A percentile compares a stretch with the other conserved stretches of the same genome.
Conservation (phyloP, 2,888 invertebrate genomes). For the Pyrgus malvae region DNA sequence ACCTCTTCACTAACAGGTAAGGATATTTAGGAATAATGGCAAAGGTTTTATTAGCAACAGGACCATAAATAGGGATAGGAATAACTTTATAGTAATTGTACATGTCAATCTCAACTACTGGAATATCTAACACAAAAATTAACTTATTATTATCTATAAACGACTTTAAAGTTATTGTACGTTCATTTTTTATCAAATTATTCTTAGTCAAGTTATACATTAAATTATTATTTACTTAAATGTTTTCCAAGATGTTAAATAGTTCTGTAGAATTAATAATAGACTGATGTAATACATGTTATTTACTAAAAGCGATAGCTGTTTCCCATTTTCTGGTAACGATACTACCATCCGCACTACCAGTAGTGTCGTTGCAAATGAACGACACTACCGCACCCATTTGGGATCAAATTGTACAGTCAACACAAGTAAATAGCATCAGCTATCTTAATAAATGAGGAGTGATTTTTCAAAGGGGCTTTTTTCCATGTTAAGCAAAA, state of each 20-base stretch:
- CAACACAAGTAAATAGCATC: too few species aligned
- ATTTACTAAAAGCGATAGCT: background rate
- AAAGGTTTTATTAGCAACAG: conserved; percentile 9
- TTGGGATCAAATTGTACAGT: too few species aligned
- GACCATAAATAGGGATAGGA: conserved; percentile 9
- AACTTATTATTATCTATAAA: conserved; percentile 2
- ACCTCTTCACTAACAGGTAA: conserved; percentile 13
- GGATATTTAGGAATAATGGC: conserved; percentile 28
- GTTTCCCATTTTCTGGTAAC: conserved; percentile 3
- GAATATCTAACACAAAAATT: conserved; percentile 4
- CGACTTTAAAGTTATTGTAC: conserved; percentile 6
- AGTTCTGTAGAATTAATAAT: conserved; percentile 1
- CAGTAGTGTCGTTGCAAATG: too few species aligned
- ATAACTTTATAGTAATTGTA: conserved; percentile 25
- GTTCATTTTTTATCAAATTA: conserved; percentile 7
- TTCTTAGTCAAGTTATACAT: background rate
- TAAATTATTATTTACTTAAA: background rate
- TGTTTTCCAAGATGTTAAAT: background rate
- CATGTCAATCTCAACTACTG: conserved; percentile 11
- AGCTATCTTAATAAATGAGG: too few species aligned
- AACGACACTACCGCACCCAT: too few species aligned
- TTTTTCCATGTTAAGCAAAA: too few species aligned
- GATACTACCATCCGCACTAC: too few species aligned
- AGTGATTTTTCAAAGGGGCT: too few species aligned
- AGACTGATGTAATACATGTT: background rate